Percentiles rank a stretch among this genome's conserved stretches.
Conservation (phyloP, 2,797 vertebrate genomes). For the Phalanger gymnotis region DNA sequence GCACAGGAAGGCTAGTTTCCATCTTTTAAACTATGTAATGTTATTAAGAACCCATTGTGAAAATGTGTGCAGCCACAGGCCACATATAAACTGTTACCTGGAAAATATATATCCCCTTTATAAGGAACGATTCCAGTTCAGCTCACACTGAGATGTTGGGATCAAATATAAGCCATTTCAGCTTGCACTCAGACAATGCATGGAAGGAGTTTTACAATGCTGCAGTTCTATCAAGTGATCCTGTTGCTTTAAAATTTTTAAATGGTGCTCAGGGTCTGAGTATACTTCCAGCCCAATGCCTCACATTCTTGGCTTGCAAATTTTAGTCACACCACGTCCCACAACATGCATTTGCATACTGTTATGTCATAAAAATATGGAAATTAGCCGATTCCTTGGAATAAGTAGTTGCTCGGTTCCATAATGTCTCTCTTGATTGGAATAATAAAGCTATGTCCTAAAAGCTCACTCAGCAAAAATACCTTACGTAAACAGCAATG, state of each 20-base stretch:
- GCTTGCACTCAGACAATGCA: slow-evolving; percentile 36
- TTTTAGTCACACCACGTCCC: slow-evolving; percentile 51
- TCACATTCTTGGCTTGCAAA: slow-evolving; percentile 31
- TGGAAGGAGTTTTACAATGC: not conserved
- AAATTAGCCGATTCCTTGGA: slow-evolving; percentile 12
- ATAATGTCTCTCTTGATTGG: not conserved
- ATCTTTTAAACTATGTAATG: not conserved
- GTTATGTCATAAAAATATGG: not conserved
- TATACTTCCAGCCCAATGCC: slow-evolving; percentile 46
- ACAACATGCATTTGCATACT: slow-evolving; percentile 29
- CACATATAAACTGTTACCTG: not conserved
- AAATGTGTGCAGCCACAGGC: not conserved
- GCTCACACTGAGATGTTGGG: not conserved
- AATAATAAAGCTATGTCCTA: not conserved
- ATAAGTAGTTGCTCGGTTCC: slow-evolving; percentile 16
- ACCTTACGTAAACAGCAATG: slow-evolving; percentile 20
- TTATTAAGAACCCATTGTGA: not conserved
- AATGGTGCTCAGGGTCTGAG: slow-evolving; percentile 25
- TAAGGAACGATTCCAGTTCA: not conserved
- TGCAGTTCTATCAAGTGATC: slow-evolving; percentile 18
- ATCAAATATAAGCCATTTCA: slow-evolving; percentile 2
- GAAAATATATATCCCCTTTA: not conserved
- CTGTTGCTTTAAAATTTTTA: slow-evolving; percentile 50
- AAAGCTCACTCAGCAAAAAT: not conserved
- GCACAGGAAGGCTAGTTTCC: not conserved